Base-by-base conservation (phyloP, 2,113 vertebrate genomes). In the Spilogale gracilis region DNA sequence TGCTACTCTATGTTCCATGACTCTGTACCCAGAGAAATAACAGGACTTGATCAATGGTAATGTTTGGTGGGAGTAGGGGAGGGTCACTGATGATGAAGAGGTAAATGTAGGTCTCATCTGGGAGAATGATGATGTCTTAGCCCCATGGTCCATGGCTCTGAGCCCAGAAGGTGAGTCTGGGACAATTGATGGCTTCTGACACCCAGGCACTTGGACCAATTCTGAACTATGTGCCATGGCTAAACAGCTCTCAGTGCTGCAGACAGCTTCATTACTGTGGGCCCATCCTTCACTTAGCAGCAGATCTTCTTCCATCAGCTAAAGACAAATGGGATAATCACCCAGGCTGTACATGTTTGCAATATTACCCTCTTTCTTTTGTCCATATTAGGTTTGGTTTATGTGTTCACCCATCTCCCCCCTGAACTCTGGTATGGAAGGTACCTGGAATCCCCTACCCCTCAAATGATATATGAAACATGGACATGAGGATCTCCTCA, bases 261-360 rank as follows among this genome's bases (percentile, higher is more conserved):
- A 94, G 96, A 99, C 98, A 98, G 98, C 98, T 99, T 99, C 98
- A 99, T 99, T 98, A 98, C 93, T 87, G 91, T 63, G 81, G 91
- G 16, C 58, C 52, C 92, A 98, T 99, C 96, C 96, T 98, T 99
- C 98, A 98, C 96, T 96, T 97, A 91, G 17, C 80, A 89, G 89
- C 50, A 98, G 97, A 97, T 94, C 96, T 98, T 98, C 98, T 98
- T 97, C 93, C 85, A 97, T 98, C 96, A 98, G 86, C 56, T 95
- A 89, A 98, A 98, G 98, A 98, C 16, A 93, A 98, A 98, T 97
- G 98, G 97, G 85, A 52, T 92, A 97, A 97, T 80, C 63, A 94
- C 91, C 4, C 9, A 96, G 88, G 71, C n/a, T 94, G 79, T 92
- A 86, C 95, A 97, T 73, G 87, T 98, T 89, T 98, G 96, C 91